These are phyloP conservation scores for Phenganax subtilis DNA, from an alignment of 92 coral and sea anemone genomes.

Conservation along the genomic window DNA sequence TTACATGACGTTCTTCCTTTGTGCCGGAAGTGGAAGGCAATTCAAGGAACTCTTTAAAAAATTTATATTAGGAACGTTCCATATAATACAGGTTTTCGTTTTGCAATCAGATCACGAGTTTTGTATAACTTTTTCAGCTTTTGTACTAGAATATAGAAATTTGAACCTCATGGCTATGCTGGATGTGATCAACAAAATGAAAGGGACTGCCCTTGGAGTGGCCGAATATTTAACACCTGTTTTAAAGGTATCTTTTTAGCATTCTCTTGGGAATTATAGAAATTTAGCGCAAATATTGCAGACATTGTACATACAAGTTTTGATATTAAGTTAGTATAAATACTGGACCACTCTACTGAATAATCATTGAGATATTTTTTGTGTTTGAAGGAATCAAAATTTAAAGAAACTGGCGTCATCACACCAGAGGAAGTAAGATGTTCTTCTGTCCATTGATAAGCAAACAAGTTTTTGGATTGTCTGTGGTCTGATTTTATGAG, in stretches of 20 bases:
- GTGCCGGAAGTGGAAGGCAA: not conserved
- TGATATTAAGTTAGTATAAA: not conserved
- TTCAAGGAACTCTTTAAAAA: no score
- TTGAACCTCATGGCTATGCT: conserved; percentile 87
- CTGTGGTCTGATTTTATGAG: not conserved
- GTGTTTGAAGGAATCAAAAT: conserved; percentile 79
- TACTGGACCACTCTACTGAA: not conserved
- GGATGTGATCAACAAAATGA: conserved; percentile 89
- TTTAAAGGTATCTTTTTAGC: conserved; percentile 58
- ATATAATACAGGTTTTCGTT: not conserved
- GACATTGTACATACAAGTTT: conserved; percentile 2
- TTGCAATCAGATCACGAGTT: not conserved
- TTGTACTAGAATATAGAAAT: not conserved
- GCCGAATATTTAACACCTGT: conserved; percentile 95
- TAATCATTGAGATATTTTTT: not conserved
- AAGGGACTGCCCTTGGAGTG: conserved; percentile 97
- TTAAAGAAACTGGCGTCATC: conserved; percentile 97
- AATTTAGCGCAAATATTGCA: not conserved
- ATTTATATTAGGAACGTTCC: no score
- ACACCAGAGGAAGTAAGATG: conserved; percentile 91
- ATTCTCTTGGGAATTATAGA: not conserved
- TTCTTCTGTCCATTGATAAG: not conserved
- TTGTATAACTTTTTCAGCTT: not conserved
- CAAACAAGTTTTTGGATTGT: no score
- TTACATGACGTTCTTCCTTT: conserved; percentile 14